Conservation (phyloP, 2,888 invertebrate species). For the Pristionchus mayeri region DNA sequence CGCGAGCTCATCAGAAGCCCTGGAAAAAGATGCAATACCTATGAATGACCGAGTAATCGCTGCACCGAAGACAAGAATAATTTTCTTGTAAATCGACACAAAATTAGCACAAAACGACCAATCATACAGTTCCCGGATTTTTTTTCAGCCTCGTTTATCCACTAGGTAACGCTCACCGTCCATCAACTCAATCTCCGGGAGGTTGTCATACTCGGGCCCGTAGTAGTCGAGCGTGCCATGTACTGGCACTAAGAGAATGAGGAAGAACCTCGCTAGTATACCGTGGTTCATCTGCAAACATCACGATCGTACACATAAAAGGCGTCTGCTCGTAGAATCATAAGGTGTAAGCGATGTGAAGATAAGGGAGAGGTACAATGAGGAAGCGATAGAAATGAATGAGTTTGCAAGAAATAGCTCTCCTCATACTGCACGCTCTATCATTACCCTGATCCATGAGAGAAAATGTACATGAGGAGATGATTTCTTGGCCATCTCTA, state of each 20-base stretch:
- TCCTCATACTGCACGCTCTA: no score
- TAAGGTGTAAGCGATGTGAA: background rate
- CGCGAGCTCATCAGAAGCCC: background rate
- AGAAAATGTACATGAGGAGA: background rate
- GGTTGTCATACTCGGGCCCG: background rate
- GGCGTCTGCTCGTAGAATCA: background rate
- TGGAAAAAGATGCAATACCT: background rate
- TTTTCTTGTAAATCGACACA: background rate
- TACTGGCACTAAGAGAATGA: background rate
- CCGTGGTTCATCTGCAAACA: background rate
- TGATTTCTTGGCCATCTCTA: background rate
- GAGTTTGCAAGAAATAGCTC: background rate
- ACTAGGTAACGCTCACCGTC: background rate
- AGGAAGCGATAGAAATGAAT: no score
- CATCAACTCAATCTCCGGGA: background rate
- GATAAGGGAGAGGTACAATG: no score
- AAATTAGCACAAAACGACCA: no score
- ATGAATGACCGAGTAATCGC: no score
- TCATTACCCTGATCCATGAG: background rate
- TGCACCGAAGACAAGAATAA: no score
- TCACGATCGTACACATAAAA: background rate
- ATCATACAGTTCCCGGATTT: no score
- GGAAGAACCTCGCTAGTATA: background rate
- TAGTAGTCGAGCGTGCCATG: background rate
- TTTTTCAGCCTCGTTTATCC: no score